A percentile compares a stretch with the other conserved stretches of the same genome.
These are phyloP conservation scores for Mesorhabditis spiculigera DNA, from an alignment of 2,888 invertebrate genomes.

Conservation along the genomic window DNA sequence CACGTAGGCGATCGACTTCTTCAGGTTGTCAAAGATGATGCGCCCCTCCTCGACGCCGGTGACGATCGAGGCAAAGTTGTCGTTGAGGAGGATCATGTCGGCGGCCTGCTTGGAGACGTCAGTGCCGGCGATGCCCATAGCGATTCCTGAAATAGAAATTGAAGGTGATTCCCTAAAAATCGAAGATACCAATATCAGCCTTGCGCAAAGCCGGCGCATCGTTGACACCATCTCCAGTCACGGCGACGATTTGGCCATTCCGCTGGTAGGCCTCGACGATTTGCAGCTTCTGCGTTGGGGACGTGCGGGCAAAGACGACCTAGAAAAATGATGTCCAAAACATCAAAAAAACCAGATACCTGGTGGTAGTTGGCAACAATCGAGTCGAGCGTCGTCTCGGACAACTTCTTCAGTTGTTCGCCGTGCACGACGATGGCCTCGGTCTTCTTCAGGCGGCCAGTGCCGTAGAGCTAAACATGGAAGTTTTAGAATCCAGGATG, in stretches of 20 bases:
- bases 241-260: slow-evolving; percentile 58
- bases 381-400: slow-evolving; percentile 80
- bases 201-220: slow-evolving; percentile 63
- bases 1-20: slow-evolving; percentile 66
- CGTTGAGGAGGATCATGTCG: slow-evolving; percentile 96
- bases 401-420: slow-evolving; percentile 76
- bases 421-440: slow-evolving; percentile 46
- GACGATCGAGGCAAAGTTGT: slow-evolving; percentile 97
- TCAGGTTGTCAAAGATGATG: slow-evolving; percentile 65
- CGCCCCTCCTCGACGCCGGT: slow-evolving; percentile 59
- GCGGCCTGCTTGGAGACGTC: slow-evolving; percentile 56
- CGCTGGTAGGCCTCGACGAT: slow-evolving; percentile 68
- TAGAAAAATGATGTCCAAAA: slow-evolving; percentile 58
- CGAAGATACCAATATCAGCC: slow-evolving; percentile 38
- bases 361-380: slow-evolving; percentile 86
- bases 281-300: slow-evolving; percentile 66
- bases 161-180: background rate
- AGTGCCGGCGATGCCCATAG: slow-evolving; percentile 55
- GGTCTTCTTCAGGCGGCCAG: slow-evolving; percentile 25
- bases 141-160: slow-evolving; percentile 32
- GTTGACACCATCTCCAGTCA: slow-evolving; percentile 76
- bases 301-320: slow-evolving; percentile 65
- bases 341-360: slow-evolving; percentile 66
- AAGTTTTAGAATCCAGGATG: background rate
- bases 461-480: slow-evolving; percentile 21